Evolutionary conservation across 1,140 invertebrate species (phyloP).

Genomic region (Octopus sinensis): DNA sequence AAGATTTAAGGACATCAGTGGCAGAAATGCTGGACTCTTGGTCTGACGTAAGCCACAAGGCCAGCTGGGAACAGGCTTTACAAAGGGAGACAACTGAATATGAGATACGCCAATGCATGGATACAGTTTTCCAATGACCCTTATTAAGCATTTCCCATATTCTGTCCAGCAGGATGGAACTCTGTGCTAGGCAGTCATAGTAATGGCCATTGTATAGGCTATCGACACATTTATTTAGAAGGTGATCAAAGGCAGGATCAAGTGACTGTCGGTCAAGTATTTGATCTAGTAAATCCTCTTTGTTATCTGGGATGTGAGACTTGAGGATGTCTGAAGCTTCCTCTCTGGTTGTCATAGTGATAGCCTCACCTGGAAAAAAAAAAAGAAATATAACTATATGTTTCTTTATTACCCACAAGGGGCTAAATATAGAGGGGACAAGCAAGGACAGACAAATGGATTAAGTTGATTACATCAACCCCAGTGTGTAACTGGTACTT

Average conservation of each 20-base stretch:
- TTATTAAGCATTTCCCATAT: slow-evolving; percentile 79
- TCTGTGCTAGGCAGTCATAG: slow-evolving; percentile 22
- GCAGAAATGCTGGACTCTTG: slow-evolving; percentile 20
- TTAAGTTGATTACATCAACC: no score
- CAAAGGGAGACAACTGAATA: slow-evolving; percentile 61
- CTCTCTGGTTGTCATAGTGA: no score
- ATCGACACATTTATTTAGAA: neutral
- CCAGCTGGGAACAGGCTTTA: slow-evolving; percentile 51
- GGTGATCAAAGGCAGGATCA: neutral
- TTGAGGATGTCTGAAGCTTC: neutral
- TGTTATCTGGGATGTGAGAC: neutral
- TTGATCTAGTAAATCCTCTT: neutral
- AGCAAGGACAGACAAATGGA: no score
- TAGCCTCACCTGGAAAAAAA: no score
- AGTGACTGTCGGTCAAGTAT: neutral
- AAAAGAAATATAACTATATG: no score
- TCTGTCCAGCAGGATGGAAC: slow-evolving; percentile 65
- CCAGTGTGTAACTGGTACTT: no score
- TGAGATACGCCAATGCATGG: slow-evolving; percentile 57
- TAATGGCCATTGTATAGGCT: slow-evolving; percentile 21
- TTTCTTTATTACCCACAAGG: no score
- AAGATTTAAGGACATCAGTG: slow-evolving; percentile 65
- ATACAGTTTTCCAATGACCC: slow-evolving; percentile 79
- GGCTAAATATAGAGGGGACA: no score
- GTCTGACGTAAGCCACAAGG: slow-evolving; percentile 23